Conservation (phyloP, 2,888 invertebrate species). For the Metellina segmentata region DNA sequence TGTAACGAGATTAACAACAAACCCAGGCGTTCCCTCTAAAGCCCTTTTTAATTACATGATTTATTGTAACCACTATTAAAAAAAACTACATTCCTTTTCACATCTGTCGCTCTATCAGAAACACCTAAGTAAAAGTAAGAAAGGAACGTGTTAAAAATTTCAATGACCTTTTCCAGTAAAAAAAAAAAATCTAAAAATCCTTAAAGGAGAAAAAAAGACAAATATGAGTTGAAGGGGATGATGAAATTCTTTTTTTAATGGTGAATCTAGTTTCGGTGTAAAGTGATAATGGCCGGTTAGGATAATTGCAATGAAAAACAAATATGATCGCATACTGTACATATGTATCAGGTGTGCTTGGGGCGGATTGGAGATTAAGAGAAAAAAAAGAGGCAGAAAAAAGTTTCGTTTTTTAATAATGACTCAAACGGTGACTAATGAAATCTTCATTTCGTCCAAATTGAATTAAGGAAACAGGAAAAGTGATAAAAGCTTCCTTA, state of each 20-base stretch:
- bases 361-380: conserved; percentile 7
- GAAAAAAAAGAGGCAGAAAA: background rate
- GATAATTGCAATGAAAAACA: conserved; percentile 38
- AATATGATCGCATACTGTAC: background rate
- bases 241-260: conserved; percentile 25
- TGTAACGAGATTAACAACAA: too few relatives aligned
- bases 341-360: background rate
- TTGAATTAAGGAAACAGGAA: conserved; percentile 2
- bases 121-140: too few relatives aligned
- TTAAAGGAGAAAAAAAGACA: too few relatives aligned
- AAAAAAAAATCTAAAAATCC: too few relatives aligned
- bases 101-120: too few relatives aligned
- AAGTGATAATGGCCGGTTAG: conserved; percentile 19
- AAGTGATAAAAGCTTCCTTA: background rate
- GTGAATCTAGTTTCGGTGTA: conserved; percentile 28
- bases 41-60: too few relatives aligned
- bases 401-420: background rate
- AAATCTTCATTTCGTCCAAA: conserved; percentile 11
- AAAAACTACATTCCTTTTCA: too few relatives aligned
- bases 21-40: too few relatives aligned
- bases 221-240: background rate
- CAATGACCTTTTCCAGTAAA: too few relatives aligned
- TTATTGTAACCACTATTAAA: too few relatives aligned
- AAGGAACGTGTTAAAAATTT: too few relatives aligned
- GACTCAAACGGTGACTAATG: conserved; percentile 21